Percentiles rank a stretch among this genome's conserved stretches.
These are phyloP conservation scores for Mesorhabditis sp. DNA, from an alignment of 2,888 invertebrate species.

Conservation along the genomic window DNA sequence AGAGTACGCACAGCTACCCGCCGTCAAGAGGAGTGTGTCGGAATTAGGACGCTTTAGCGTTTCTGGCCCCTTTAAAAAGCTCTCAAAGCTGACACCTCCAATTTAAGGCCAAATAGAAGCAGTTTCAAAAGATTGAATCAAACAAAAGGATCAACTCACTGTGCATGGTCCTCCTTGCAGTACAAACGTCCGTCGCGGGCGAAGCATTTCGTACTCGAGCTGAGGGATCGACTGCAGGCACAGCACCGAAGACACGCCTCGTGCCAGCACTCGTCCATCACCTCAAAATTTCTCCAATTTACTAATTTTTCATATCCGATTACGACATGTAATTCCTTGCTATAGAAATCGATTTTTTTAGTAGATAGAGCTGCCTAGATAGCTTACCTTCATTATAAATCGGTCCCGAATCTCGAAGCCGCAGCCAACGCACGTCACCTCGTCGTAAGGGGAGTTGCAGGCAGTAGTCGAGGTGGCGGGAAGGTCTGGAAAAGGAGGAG, in stretches of 20 bases:
- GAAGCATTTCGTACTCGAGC: conserved; percentile 41
- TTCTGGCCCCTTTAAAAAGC: no score
- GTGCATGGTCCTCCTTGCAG: conserved; percentile 50
- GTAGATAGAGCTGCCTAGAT: no score
- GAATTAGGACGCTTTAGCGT: no score
- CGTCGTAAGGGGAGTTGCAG: conserved; percentile 16
- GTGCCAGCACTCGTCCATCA: conserved; percentile 49
- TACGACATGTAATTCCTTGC: background rate
- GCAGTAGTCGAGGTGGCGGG: background rate
- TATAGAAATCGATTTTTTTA: no score
- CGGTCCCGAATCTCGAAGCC: conserved; percentile 42
- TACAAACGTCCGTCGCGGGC: conserved; percentile 48
- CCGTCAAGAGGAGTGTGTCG: no score
- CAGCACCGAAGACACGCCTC: conserved; percentile 51
- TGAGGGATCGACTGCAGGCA: conserved; percentile 39
- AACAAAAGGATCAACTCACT: conserved; percentile 29
- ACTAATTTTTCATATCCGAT: background rate
- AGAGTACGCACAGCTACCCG: no score
- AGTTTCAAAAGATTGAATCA: background rate
- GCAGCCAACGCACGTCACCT: conserved; percentile 38
- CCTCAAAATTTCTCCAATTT: conserved; percentile 21
- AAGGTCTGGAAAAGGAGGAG: background rate
- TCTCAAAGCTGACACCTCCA: no score
- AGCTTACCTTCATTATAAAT: conserved; percentile 36
- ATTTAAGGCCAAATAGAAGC: background rate